phyloP scores from a whole-genome alignment of 2,113 vertebrate species.

The Recurvirostra avosetta region DNA sequence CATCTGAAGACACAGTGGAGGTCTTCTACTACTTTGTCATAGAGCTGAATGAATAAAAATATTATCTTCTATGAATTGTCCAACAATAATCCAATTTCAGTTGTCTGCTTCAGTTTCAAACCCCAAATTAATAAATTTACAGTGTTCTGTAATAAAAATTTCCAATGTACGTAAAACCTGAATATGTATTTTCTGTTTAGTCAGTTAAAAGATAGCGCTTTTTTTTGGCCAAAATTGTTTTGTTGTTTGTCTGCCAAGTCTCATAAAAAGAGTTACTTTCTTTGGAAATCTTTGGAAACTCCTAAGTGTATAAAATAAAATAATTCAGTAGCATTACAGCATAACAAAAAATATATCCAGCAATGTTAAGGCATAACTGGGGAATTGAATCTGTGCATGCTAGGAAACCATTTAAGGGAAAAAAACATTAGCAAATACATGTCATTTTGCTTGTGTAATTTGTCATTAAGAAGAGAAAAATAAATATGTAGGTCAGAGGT shows the following conservation, averaged over 20 bases:
- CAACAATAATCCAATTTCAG: not conserved
- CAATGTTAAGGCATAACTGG: not conserved
- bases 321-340: not conserved
- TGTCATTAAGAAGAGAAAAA: conserved; percentile 19
- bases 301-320: not conserved
- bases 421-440: not conserved
- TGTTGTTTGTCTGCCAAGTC: not conserved
- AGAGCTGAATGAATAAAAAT: not conserved
- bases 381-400: not conserved
- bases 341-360: not conserved
- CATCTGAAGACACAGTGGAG: not conserved
- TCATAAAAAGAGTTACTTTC: not conserved
- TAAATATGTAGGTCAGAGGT: not conserved
- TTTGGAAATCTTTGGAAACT: not conserved
- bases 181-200: not conserved
- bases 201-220: not conserved
- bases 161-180: not conserved
- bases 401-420: conserved; percentile 6
- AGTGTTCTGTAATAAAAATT: not conserved
- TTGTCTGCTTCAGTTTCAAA: not conserved
- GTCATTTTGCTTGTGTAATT: not conserved
- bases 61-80: not conserved
- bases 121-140: not conserved
- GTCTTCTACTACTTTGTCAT: not conserved
- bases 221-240: not conserved